Conservation (phyloP, 1,140 invertebrate species). For the Drosophila burlai region DNA sequence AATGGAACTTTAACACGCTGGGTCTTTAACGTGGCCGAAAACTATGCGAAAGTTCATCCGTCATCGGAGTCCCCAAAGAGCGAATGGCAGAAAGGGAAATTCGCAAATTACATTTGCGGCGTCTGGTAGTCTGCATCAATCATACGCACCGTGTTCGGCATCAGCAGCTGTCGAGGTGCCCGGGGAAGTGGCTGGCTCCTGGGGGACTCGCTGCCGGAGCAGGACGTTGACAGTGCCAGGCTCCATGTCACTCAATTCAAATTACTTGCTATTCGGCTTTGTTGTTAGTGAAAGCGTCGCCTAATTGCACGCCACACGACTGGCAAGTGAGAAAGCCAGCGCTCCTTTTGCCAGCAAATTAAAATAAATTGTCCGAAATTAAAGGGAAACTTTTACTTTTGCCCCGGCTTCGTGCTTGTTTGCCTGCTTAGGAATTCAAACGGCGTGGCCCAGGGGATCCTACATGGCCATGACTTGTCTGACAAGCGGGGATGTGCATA, state of each 20-base stretch:
- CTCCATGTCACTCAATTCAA: constrained; percentile 26
- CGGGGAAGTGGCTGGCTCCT: constrained; percentile 36
- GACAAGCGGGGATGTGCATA: constrained; percentile 31
- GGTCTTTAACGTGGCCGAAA: constrained; percentile 5
- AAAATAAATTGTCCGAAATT: constrained; percentile 82
- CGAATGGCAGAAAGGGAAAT: constrained; percentile 3
- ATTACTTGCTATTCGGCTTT: constrained; percentile 26
- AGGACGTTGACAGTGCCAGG: constrained; percentile 42
- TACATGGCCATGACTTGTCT: constrained; percentile 67
- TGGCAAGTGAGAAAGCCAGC: constrained; percentile 48
- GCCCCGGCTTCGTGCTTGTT: constrained; percentile 21
- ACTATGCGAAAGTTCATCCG: constrained; percentile 69
- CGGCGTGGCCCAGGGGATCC: constrained; percentile 53
- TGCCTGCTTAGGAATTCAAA: constrained; percentile 75
- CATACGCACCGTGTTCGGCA: constrained; percentile 74
- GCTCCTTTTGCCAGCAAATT: constrained; percentile 65
- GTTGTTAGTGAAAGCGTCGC: constrained; percentile 60
- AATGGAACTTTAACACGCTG: not conserved
- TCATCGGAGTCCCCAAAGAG: constrained; percentile 58
- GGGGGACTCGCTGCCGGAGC: constrained; percentile 6
- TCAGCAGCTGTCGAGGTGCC: constrained; percentile 45
- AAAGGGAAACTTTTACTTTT: constrained; percentile 78
- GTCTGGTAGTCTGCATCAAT: constrained; percentile 70
- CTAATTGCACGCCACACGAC: constrained; percentile 76
- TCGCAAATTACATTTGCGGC: constrained; percentile 79